Evolutionary conservation across 92 coral and sea anemone genomes (phyloP), one percentile per base, ranked within the genome.

Genomic region (Epizoanthus stellaris): DNA sequence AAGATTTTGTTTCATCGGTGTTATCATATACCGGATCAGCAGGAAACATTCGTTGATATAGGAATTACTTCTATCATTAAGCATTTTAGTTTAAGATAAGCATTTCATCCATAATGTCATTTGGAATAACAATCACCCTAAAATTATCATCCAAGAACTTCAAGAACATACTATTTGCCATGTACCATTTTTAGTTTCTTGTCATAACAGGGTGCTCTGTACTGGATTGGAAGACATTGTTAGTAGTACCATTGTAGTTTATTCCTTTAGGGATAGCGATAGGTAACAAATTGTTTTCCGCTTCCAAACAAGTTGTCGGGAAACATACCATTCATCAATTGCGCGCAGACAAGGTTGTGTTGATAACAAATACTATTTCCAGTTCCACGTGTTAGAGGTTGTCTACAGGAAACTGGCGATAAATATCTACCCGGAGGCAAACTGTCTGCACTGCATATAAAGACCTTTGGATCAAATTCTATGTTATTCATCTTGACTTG

Each of bases 401-500:
- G 83, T 62, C 34, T 64, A 79, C 83, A 79, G 58, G 54, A 63
- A 79, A 62, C 9, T 45, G 72, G 72, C 73, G 72, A 79, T 62
- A 79, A n/a, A 70, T 40, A 62, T 64, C 72, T 42, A 43, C 61
- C 83, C 83, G 14, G 72, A 40, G 83, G 83, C 83, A 79, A 38
- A 76, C 53, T 76, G 82, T 76, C 82, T 21, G 58, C 57, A n/a
- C n/a, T 63, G 54, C 66, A 76, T 76, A 57, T 62, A 79, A 62
- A 64, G 43, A 8, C 58, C 60, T 10, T 79, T 79, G 83, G 45
- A 63, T 62, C 59, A 45, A 63, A 43, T 38, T 79, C 57, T 52
- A n/a, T 76, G 61, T 79, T 79, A 63, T 42, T 63, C 40, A 13
- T 12, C 19, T n/a, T 13, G 21, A 36, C 71, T 45, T n/a, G 19